phyloP scores from a whole-genome alignment of 35 echinoderm and acorn worm species.

The Anneissia japonica region DNA sequence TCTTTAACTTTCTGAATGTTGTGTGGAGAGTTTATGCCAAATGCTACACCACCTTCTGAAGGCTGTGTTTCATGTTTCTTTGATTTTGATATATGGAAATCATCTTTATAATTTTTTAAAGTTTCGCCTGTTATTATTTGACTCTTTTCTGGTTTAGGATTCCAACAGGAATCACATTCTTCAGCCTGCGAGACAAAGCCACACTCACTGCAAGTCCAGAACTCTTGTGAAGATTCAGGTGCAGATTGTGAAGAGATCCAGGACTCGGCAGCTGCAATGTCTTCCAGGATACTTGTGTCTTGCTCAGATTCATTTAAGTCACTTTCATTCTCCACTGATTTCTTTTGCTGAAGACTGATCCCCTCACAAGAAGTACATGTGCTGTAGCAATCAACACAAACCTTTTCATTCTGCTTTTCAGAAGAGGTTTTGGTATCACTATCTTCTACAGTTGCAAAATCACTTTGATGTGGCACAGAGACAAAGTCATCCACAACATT shows the following conservation, averaged over 20 bases:
- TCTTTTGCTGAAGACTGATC: background rate
- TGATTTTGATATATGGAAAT: too few species aligned
- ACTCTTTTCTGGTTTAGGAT: background rate
- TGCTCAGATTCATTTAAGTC: background rate
- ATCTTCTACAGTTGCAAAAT: background rate
- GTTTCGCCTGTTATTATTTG: too few species aligned
- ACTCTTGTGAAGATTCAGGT: background rate
- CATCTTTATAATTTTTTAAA: too few species aligned
- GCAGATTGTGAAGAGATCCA: background rate
- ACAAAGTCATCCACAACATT: background rate
- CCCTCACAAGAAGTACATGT: too few species aligned
- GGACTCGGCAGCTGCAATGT: background rate
- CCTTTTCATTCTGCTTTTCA: background rate
- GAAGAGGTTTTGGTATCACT: background rate
- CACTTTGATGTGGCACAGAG: background rate
- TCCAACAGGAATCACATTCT: background rate
- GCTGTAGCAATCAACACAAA: background rate
- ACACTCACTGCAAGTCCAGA: background rate
- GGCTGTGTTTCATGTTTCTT: too few species aligned
- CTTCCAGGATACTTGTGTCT: background rate
- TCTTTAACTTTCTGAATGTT: background rate
- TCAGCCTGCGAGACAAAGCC: background rate
- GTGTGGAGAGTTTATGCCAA: background rate
- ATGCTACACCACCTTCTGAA: too few species aligned
- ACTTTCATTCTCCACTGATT: background rate